Evolutionary conservation across 2,113 vertebrate species (phyloP), one percentile per base, ranked within the genome.

Genomic region (Dipodomys spectabilis): DNA sequence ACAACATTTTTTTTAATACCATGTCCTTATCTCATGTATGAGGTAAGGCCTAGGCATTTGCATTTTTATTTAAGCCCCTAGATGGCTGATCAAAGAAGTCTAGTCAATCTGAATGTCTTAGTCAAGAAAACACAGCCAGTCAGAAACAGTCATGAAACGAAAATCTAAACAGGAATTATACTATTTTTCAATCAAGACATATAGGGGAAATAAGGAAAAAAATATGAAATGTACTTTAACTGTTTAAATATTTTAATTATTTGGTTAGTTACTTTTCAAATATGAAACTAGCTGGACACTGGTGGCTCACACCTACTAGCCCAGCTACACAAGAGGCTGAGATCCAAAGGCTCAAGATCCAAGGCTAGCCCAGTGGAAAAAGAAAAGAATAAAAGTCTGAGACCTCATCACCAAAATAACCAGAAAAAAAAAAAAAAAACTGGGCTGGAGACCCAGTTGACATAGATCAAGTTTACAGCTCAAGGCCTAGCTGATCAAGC

Each of bases 161-260:
- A 23, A 93, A 79, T 74, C 44, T 30, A 90, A 78, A 45, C 15
- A 92, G 27, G 28, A 94, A 92, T 18, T 75, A 32, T 44, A 69
- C 10, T 6, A 32, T 39, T 82, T 88, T 73, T 92, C 64, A 22
- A 80, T 39, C n/a, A 83, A 69, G 77, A 86, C 49, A 67, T 20
- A 75, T 27, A 60, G 28, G 72, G 93, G 87, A 71, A 39, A 39
- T 39, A 6, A 39, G 5, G 39, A 39, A 39, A 39, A 39, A 39
- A 93, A 9, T 18, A 89, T 23, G 28, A 93, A 94, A 74, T 10
- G 69, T 90, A 53, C 64, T 94, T 94, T 81, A 90, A 95, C 60
- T 96, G 32, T 57, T 57, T 3, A 57, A 57, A 57, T 57, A 57
- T 16, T 57, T 13, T 57, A 57, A 57, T 25, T 49, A 88, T 79